These are phyloP conservation scores for Hanleya hanleyi DNA, from an alignment of 2,888 invertebrate species.

Conservation along the genomic window DNA sequence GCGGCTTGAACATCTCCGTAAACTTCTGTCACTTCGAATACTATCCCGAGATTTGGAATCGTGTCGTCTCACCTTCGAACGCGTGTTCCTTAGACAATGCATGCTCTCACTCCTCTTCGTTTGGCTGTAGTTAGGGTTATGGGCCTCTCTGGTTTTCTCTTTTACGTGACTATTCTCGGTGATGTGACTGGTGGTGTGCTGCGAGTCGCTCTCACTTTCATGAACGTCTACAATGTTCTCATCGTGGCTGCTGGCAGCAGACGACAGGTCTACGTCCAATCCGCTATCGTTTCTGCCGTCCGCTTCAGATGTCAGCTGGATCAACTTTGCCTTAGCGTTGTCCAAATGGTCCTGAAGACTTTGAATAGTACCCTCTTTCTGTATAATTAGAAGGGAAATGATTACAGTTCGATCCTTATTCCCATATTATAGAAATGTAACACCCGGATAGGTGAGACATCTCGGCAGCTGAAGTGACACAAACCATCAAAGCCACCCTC, in stretches of 20 bases:
- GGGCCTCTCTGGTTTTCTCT: background rate
- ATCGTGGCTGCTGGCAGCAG: slow-evolving; percentile 24
- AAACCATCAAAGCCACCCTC: too few species aligned
- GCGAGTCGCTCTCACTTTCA: background rate
- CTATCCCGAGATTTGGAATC: background rate
- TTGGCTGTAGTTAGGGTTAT: background rate
- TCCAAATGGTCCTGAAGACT: slow-evolving; percentile 50
- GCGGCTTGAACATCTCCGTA: background rate
- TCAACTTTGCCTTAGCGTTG: slow-evolving; percentile 47
- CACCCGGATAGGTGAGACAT: too few species aligned
- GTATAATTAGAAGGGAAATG: slow-evolving; percentile 27
- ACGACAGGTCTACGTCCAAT: slow-evolving; percentile 43
- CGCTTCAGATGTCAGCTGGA: slow-evolving; percentile 40
- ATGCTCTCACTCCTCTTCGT: background rate
- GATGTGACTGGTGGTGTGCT: slow-evolving; percentile 20
- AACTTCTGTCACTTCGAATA: background rate
- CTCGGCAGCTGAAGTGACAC: too few species aligned
- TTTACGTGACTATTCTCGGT: background rate
- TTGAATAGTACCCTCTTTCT: slow-evolving; percentile 56
- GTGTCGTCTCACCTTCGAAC: background rate
- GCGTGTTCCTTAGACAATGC: background rate
- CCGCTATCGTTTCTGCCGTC: slow-evolving; percentile 47
- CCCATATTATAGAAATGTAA: background rate
- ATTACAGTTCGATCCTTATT: background rate
- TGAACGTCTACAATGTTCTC: slow-evolving; percentile 20